Evolutionary conservation across 2,113 vertebrate genomes (phyloP).

Genomic region (Scopus umbretta): DNA sequence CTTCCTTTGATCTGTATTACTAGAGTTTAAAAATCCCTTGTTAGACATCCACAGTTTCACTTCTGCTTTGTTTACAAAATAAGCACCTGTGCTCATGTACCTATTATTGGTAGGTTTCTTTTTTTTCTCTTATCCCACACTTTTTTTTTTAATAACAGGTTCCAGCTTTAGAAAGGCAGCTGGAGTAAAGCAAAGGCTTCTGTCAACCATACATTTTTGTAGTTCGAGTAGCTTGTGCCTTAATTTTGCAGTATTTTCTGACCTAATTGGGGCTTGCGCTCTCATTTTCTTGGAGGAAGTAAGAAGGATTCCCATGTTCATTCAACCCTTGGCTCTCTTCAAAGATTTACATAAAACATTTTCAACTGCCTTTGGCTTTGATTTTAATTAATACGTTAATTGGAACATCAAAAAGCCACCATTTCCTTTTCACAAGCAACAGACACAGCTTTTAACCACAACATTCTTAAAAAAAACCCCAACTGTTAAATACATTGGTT

Average conservation of each 20-base stretch:
- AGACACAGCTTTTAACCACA: neutral
- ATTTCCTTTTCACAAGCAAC: neutral
- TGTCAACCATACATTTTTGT: neutral
- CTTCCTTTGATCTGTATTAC: conserved; percentile 31
- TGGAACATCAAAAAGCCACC: neutral
- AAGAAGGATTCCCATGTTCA: neutral
- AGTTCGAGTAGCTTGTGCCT: neutral
- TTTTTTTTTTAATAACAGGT: neutral
- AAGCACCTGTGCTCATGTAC: neutral
- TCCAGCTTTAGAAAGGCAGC: neutral
- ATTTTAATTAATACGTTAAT: neutral
- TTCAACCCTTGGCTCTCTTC: neutral
- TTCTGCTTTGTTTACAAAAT: conserved; percentile 13
- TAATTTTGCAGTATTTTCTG: neutral
- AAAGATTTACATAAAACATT: neutral
- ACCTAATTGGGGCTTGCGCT: neutral
- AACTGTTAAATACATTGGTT: neutral
- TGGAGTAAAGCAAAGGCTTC: neutral
- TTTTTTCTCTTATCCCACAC: neutral
- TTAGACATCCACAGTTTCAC: neutral
- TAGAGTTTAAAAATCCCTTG: conserved; percentile 11
- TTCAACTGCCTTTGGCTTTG: neutral
- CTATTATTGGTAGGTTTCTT: too few species aligned
- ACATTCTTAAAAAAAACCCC: neutral
- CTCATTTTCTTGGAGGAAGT: neutral